These are phyloP conservation scores for Drosophila neotestacea DNA, from an alignment of 2,888 invertebrate species.

Conservation along the genomic window DNA sequence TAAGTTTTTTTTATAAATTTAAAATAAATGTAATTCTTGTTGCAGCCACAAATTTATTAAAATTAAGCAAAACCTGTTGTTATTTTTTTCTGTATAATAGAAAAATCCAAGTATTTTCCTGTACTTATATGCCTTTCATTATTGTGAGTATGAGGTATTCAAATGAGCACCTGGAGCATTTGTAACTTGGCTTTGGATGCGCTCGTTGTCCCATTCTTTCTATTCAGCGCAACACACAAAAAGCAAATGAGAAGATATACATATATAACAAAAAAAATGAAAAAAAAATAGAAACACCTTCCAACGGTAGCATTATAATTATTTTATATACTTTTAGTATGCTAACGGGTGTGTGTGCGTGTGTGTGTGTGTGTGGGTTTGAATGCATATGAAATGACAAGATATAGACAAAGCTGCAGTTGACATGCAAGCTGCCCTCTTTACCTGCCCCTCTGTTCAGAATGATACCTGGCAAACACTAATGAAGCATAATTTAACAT, in stretches of 20 bases:
- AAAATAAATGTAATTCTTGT: not conserved
- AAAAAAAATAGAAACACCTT: conserved; percentile 44
- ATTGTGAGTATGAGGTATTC: conserved; percentile 14
- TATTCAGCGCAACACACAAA: conserved; percentile 58
- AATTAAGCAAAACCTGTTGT: not conserved
- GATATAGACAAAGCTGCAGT: conserved; percentile 57
- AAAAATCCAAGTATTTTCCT: not conserved
- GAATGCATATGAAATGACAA: conserved; percentile 65
- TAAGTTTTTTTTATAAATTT: not conserved
- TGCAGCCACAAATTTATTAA: not conserved
- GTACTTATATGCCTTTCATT: conserved; percentile 8
- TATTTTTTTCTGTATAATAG: not conserved
- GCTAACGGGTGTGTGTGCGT: conserved; percentile 23
- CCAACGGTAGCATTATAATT: conserved; percentile 75
- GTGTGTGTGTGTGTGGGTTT: conserved; percentile 35
- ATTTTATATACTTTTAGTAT: conserved; percentile 68
- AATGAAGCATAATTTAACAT: conserved; percentile 79
- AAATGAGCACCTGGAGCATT: conserved; percentile 64
- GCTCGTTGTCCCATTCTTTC: conserved; percentile 60
- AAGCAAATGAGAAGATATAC: conserved; percentile 23
- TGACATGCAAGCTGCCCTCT: conserved; percentile 43
- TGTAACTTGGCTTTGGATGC: conserved; percentile 61
- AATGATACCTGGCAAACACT: conserved; percentile 54
- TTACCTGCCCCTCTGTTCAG: conserved; percentile 18
- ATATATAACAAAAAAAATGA: conserved; percentile 9